Evolutionary conservation across 2,113 vertebrate species (phyloP).

Genomic region (Irena cyanogastra): DNA sequence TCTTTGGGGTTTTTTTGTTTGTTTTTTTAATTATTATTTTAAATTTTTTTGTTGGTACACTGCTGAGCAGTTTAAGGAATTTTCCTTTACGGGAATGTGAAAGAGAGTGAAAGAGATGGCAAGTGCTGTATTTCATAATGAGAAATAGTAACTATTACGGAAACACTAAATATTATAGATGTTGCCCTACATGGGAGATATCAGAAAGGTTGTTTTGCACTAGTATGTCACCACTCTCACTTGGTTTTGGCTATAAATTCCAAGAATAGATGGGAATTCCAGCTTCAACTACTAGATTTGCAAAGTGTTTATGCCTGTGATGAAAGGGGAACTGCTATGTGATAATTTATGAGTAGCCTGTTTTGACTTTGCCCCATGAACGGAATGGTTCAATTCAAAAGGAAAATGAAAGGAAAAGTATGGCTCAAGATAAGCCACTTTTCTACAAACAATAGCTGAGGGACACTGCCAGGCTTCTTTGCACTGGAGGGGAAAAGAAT

Average conservation of each 20-base stretch:
- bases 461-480: conserved; percentile 48
- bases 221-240: neutral
- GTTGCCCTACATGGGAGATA: neutral
- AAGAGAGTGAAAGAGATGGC: neutral
- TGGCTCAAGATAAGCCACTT: conserved; percentile 52
- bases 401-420: conserved; percentile 56
- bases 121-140: neutral
- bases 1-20: no score
- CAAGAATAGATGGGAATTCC: neutral
- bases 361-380: conserved; percentile 14
- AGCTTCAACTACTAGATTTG: neutral
- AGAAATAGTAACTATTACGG: neutral
- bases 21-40: no score
- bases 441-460: conserved; percentile 34
- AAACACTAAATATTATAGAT: neutral
- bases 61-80: neutral
- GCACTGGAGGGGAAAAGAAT: conserved; percentile 4
- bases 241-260: neutral
- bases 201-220: neutral
- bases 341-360: conserved; percentile 10
- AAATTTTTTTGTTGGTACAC: neutral
- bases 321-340: neutral
- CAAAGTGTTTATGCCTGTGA: neutral
- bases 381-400: conserved; percentile 34
- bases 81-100: neutral